Conservation (phyloP, 2,797 vertebrate species). For the Rhinella marina region DNA sequence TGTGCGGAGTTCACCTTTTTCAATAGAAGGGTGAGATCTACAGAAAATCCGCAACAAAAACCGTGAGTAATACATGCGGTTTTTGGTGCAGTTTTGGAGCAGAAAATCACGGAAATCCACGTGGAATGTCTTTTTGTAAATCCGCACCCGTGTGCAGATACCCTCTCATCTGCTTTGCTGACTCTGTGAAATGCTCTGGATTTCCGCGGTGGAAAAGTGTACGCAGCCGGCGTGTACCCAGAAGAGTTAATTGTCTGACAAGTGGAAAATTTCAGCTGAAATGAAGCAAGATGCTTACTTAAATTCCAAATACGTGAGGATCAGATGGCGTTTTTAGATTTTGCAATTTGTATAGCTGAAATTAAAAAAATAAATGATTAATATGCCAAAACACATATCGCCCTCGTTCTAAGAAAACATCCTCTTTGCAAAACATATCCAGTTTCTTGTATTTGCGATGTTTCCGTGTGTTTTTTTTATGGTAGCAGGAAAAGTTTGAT, state of each 20-base stretch:
- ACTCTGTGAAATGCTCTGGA: no score
- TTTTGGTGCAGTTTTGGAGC: no score
- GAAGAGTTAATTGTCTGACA: constrained; percentile 2
- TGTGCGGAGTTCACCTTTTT: no score
- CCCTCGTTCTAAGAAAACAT: constrained; percentile 55
- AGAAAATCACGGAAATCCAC: no score
- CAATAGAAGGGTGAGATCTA: no score
- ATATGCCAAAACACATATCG: constrained; percentile 57
- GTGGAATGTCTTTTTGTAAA: no score
- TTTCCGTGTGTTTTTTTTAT: constrained; percentile 53
- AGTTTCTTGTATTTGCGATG: constrained; percentile 52
- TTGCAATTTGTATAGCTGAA: constrained; percentile 47
- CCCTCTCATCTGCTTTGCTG: no score
- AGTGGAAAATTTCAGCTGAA: not conserved
- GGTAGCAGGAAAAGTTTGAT: constrained; percentile 58
- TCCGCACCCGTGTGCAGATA: no score
- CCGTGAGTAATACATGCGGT: no score
- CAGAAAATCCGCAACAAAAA: no score
- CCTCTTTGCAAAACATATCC: constrained; percentile 54
- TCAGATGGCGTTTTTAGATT: constrained; percentile 5
- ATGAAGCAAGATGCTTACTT: constrained; percentile 18
- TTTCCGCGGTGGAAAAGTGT: no score
- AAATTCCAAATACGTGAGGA: not conserved
- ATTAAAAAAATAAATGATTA: constrained; percentile 47
- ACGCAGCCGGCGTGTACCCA: not conserved